These are phyloP conservation scores for Orius laevigatus DNA, from an alignment of 1,140 invertebrate species.

Conservation along the genomic window DNA sequence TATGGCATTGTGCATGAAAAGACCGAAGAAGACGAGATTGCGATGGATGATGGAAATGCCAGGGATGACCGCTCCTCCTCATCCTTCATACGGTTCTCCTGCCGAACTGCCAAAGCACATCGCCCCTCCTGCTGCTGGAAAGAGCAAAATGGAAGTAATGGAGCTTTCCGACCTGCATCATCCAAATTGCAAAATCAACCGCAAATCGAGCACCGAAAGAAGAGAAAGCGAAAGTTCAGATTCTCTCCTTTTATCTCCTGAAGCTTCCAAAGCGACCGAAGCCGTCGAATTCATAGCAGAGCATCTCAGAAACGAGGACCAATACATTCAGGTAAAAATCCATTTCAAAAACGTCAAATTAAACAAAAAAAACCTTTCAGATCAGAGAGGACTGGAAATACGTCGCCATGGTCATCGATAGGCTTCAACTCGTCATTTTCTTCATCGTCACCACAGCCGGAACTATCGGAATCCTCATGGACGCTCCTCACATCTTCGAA, in stretches of 20 bases:
- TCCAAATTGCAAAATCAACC: conserved; percentile 88
- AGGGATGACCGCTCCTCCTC: conserved; percentile 61
- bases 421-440: conserved; percentile 92
- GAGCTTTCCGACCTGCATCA: conserved; percentile 88
- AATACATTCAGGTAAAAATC: conserved; percentile 80
- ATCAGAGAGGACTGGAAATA: conserved; percentile 99
- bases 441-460: conserved; percentile 91
- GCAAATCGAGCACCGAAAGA: conserved; percentile 55
- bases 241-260: conserved; percentile 72
- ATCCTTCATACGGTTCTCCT: conserved; percentile 57
- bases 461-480: conserved; percentile 94
- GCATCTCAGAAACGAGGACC: conserved; percentile 89
- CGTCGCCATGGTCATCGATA: conserved; percentile 97
- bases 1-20: conserved; percentile 69
- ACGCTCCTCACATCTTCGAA: conserved; percentile 98
- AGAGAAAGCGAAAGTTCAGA: conserved; percentile 82
- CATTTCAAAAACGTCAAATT: no score
- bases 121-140: conserved; percentile 35
- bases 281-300: conserved; percentile 96
- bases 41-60: conserved; percentile 97
- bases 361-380: conserved; percentile 42
- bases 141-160: conserved; percentile 77
- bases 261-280: conserved; percentile 88
- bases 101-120: conserved; percentile 65
- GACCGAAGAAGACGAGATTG: conserved; percentile 78